phyloP scores from a whole-genome alignment of 1,140 invertebrate species.

The Drosophila guanche region DNA sequence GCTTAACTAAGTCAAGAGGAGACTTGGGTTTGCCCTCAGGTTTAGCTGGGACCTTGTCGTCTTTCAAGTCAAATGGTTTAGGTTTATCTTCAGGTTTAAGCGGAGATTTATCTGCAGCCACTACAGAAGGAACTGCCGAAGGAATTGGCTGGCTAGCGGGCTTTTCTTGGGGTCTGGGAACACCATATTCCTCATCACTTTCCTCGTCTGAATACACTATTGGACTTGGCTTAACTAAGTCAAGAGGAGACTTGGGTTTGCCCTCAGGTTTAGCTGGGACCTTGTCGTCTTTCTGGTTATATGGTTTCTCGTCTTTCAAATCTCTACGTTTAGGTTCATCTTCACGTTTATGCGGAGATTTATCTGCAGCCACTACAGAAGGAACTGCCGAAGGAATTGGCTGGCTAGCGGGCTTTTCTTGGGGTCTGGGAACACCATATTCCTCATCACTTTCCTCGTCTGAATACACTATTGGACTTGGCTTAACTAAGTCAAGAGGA shows the following conservation, averaged over 20 bases:
- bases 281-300: constrained; percentile 4
- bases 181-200: constrained; percentile 16
- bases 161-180: constrained; percentile 10
- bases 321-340: background rate
- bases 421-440: constrained; percentile 2
- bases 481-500: background rate
- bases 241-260: constrained; percentile 3
- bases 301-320: no score
- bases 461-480: constrained; percentile 11
- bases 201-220: constrained; percentile 13
- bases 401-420: constrained; percentile 1
- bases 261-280: no score
- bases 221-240: background rate
- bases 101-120: background rate
- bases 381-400: background rate
- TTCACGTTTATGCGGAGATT: background rate
- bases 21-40: constrained; percentile 24
- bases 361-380: background rate
- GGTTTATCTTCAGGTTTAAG: constrained; percentile 7
- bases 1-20: background rate
- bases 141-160: constrained; percentile 2
- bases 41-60: constrained; percentile 2
- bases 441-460: constrained; percentile 20
- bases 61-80: constrained; percentile 11
- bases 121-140: background rate